These are phyloP conservation scores for Zaprionus lineosus DNA, from an alignment of 2,888 invertebrate genomes.

Conservation along the genomic window DNA sequence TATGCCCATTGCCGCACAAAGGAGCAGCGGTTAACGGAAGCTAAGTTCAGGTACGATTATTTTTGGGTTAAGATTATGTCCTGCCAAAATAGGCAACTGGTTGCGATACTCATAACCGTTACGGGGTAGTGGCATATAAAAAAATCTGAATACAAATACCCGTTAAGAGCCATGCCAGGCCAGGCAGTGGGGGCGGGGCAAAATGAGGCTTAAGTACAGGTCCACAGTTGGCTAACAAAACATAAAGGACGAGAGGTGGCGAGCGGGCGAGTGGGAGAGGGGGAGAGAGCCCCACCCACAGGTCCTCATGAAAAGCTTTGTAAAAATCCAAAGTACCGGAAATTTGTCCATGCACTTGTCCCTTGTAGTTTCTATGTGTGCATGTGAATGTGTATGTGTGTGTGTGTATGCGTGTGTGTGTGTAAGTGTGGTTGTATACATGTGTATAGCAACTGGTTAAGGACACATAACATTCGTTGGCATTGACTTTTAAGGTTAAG, in stretches of 20 bases:
- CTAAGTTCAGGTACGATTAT: constrained; percentile 1
- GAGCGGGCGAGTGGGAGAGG: too few relatives aligned
- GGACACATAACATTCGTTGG: background rate
- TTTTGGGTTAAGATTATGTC: constrained; percentile 1
- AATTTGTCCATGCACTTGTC: constrained; percentile 32
- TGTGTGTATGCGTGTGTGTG: background rate
- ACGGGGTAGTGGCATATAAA: constrained; percentile 7
- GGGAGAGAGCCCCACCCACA: constrained; percentile 5
- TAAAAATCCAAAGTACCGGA: constrained; percentile 40
- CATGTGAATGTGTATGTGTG: background rate
- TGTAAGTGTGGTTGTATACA: background rate
- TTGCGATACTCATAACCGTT: constrained; percentile 22
- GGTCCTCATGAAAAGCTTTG: constrained; percentile 37
- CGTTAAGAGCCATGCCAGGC: background rate
- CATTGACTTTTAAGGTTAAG: background rate
- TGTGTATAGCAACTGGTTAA: background rate
- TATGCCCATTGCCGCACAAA: constrained; percentile 16
- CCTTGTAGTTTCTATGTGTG: background rate
- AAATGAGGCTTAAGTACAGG: background rate
- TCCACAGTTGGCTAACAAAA: background rate
- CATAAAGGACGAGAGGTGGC: background rate
- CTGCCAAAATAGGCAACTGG: constrained; percentile 8
- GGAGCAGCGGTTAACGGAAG: background rate
- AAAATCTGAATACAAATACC: constrained; percentile 21
- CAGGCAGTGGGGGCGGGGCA: too few relatives aligned